Base-by-base conservation (phyloP, 1,140 invertebrate species). In the Caenorhabditis brenneri region DNA sequence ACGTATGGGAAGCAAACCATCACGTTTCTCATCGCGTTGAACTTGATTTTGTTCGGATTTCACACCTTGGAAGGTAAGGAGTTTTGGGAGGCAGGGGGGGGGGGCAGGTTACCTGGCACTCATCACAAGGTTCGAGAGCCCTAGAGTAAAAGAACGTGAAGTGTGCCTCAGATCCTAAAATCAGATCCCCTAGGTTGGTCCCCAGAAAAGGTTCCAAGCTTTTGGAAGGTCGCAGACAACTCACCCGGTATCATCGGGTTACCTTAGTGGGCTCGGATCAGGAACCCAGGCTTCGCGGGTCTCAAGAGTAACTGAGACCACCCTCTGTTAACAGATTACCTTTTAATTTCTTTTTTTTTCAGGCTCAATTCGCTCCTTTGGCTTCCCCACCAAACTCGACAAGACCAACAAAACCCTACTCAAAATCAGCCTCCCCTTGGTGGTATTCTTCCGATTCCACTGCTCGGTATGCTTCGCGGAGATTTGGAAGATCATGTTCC, bases 21-120 rank as follows among this genome's bases (percentile, higher is more conserved):
- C 5, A 74, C 65, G 12, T 74, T 74, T 74, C 46, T 74, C n/a
- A 74, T 74, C n/a, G 36, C 29, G 4, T 74, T 74, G 36, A 74
- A 74, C 10, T 3, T 74, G 36, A 74, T 74, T 24, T n/a, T 74
- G 12, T 74, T 74, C 16, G 65, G 65, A 42, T 74, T 74, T 31
- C 65, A 74, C 10, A 42, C 65, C 2, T 10, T 74, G 5, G 65
- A 74, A 42, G 36, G 65, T 74, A 24, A 27, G 1, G 4, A 58
- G n/a, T n/a, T n/a, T n/a, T n/a, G n/a, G n/a, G n/a, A n/a, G n/a
- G n/a, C n/a, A n/a, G n/a, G n/a, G n/a, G n/a, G n/a, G n/a, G n/a
- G n/a, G n/a, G n/a, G n/a, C n/a, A n/a, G n/a, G n/a, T n/a, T n/a
- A n/a, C 12, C 10, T 1, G 5, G 7, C 49, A 51, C 22, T n/a